A percentile compares a stretch with the other conserved stretches of the same genome.
phyloP scores from a whole-genome alignment of 1,140 invertebrate genomes.

The Aphis craccivora region DNA sequence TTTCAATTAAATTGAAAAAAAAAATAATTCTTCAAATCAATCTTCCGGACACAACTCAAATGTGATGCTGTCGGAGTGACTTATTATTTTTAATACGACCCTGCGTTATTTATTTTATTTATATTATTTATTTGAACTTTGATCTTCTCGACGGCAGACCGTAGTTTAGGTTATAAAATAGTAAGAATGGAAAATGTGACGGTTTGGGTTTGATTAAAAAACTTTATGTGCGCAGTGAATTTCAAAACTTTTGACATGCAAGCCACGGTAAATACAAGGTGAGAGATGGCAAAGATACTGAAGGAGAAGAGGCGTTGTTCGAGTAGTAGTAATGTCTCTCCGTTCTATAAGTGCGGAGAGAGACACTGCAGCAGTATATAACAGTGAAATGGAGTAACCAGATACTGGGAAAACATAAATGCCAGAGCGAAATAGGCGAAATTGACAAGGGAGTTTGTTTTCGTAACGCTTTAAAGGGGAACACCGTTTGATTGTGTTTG shows the following conservation, averaged over 20 bases:
- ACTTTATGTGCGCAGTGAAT: conserved; percentile 24
- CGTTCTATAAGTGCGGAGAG: neutral
- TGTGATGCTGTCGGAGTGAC: conserved; percentile 20
- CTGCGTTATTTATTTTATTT: conserved; percentile 25
- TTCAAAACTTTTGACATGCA: conserved; percentile 4
- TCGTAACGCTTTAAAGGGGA: neutral
- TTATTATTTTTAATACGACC: conserved; percentile 39
- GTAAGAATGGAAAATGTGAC: conserved; percentile 4
- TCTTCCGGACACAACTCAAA: conserved; percentile 37
- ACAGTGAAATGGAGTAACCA: neutral
- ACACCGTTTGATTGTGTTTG: neutral
- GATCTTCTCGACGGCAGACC: neutral
- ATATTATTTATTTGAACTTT: conserved; percentile 37
- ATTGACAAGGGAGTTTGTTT: neutral
- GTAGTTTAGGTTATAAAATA: neutral
- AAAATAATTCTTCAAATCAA: conserved; percentile 34
- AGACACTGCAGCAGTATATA: neutral
- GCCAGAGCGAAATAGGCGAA: neutral
- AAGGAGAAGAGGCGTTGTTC: neutral
- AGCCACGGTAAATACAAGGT: neutral
- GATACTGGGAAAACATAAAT: neutral
- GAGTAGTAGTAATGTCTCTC: neutral
- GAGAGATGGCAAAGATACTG: neutral
- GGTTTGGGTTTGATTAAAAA: conserved; percentile 36
- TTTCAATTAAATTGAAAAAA: conserved; percentile 23